phyloP scores from a whole-genome alignment of 2,797 vertebrate species.

The Anomalospiza imberbis region DNA sequence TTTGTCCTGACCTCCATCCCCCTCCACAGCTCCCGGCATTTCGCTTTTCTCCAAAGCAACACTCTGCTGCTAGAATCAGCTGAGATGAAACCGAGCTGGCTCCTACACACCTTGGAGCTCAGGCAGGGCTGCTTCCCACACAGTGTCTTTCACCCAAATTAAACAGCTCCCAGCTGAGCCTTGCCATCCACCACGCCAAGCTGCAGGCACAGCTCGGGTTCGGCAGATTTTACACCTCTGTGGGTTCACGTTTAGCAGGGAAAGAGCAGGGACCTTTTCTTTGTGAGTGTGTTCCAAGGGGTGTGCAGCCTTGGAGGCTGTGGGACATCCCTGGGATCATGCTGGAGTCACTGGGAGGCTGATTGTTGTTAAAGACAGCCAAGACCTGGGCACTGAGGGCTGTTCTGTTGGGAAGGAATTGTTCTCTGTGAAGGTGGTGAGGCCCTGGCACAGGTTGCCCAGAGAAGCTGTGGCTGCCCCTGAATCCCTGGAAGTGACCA shows the following conservation, averaged over 20 bases:
- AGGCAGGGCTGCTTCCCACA: conserved; percentile 56
- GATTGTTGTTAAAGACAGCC: background rate
- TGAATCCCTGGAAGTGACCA: background rate
- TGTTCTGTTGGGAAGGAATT: fast-evolving
- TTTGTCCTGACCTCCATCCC: background rate
- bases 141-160: conserved; percentile 60
- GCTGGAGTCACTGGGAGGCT: background rate
- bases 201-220: background rate
- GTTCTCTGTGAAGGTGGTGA: fast-evolving
- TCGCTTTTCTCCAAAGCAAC: background rate
- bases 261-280: background rate
- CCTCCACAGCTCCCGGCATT: background rate
- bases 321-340: background rate
- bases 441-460: background rate
- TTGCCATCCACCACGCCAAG: conserved; percentile 21
- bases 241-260: fast-evolving
- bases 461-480: background rate
- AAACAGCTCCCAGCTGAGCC: conserved; percentile 48
- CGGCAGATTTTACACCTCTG: background rate
- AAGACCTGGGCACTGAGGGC: background rate
- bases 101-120: conserved; percentile 60
- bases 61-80: background rate
- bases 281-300: background rate
- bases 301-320: fast-evolving
- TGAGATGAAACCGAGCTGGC: background rate